A percentile compares a stretch with the other conserved stretches of the same genome.
Evolutionary conservation across 2,113 vertebrate genomes (phyloP).

Genomic region (Cavia aperea): DNA sequence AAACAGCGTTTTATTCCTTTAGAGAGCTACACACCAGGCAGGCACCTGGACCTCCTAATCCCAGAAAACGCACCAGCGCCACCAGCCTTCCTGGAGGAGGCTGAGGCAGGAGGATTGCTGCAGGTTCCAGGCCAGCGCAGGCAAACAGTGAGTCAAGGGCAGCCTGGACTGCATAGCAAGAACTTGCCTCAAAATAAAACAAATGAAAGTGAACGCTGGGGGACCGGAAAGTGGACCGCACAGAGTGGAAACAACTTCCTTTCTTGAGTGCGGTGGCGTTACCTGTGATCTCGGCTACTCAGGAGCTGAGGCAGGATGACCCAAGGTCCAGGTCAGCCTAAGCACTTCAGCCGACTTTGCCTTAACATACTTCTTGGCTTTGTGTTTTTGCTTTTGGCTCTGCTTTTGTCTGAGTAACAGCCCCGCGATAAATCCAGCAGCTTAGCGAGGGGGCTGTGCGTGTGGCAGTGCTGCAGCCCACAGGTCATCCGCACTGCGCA

Average conservation of each 20-base stretch:
- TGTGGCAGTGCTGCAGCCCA: no score
- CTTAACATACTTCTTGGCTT: background rate
- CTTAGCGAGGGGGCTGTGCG: no score
- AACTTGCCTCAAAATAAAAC: background rate
- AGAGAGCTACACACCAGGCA: background rate
- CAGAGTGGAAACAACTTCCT: background rate
- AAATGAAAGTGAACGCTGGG: background rate
- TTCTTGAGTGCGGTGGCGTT: background rate
- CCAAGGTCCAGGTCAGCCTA: background rate
- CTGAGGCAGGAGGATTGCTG: background rate
- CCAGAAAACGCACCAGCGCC: background rate
- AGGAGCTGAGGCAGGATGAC: background rate
- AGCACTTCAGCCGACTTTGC: background rate
- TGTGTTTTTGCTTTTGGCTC: no score
- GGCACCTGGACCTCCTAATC: background rate
- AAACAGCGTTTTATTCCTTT: background rate
- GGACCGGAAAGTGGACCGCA: background rate
- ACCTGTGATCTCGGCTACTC: background rate
- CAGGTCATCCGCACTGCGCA: no score
- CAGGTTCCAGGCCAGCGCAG: background rate
- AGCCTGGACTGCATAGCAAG: background rate
- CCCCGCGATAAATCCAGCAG: no score
- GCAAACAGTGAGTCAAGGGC: background rate
- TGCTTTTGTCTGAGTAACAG: no score
- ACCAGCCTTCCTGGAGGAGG: background rate